Conservation (phyloP, 2,113 vertebrate species). For the Atherinomorus stipes region DNA sequence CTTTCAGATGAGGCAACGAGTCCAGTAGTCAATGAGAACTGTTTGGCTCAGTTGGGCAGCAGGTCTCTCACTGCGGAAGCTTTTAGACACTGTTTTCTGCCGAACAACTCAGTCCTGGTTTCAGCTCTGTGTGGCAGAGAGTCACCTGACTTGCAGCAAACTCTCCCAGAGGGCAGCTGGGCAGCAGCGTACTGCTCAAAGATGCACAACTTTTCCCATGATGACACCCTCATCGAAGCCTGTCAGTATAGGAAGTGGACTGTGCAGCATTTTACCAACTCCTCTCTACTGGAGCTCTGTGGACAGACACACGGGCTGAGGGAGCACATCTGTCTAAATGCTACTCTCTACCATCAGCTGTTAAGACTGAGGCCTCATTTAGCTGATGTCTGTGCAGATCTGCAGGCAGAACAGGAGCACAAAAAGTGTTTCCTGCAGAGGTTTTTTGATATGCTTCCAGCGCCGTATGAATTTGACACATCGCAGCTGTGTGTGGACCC, state of each 20-base stretch:
- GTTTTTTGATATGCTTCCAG: conserved; percentile 86
- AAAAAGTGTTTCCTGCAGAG: conserved; percentile 86
- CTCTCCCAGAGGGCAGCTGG: conserved; percentile 80
- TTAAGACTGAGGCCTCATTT: conserved; percentile 73
- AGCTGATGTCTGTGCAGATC: conserved; percentile 75
- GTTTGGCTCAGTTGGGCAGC: conserved; percentile 77
- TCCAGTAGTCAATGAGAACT: conserved; percentile 67
- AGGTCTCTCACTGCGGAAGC: conserved; percentile 81
- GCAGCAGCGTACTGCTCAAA: conserved; percentile 82
- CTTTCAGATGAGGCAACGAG: conserved; percentile 52
- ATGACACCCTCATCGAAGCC: conserved; percentile 43
- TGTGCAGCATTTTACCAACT: conserved; percentile 65
- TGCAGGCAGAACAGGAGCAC: conserved; percentile 61
- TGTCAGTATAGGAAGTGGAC: conserved; percentile 81
- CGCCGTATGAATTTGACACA: conserved; percentile 80
- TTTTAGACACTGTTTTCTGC: conserved; percentile 88
- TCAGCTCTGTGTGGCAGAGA: conserved; percentile 78
- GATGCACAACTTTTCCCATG: conserved; percentile 62
- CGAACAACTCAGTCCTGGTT: conserved; percentile 82
- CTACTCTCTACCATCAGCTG: conserved; percentile 79
- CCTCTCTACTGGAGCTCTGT: conserved; percentile 77
- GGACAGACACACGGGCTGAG: conserved; percentile 72
- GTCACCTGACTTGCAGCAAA: conserved; percentile 43
- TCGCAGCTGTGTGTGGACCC: conserved; percentile 87
- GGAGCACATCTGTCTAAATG: conserved; percentile 85